These are phyloP conservation scores for Brachypodius melanocephalos DNA, from an alignment of 2,113 vertebrate genomes.

Conservation along the genomic window DNA sequence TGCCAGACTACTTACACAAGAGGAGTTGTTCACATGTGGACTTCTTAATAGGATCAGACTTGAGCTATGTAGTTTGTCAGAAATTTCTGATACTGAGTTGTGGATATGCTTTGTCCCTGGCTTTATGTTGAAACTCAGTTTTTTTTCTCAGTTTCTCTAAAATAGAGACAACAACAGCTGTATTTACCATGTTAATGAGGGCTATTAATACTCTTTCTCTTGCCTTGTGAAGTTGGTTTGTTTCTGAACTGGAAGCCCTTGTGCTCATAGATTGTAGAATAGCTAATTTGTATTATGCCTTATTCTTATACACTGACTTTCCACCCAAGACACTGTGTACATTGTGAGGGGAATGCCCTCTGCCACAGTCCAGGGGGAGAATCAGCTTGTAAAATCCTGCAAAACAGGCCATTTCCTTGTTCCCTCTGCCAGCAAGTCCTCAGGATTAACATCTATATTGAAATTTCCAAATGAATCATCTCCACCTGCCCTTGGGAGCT, in stretches of 20 bases:
- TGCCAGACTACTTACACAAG: conserved; percentile 21
- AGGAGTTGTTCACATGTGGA: not conserved
- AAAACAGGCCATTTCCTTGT: not conserved
- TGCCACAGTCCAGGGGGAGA: not conserved
- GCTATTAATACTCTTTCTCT: not conserved
- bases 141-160: not conserved
- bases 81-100: not conserved
- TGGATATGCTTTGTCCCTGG: not conserved
- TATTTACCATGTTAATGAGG: not conserved
- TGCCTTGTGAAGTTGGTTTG: not conserved
- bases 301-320: conserved; percentile 1
- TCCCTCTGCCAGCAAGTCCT: not conserved
- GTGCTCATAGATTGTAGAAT: not conserved
- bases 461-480: conserved; percentile 9
- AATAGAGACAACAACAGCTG: not conserved
- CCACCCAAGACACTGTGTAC: not conserved
- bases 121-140: not conserved
- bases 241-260: not conserved
- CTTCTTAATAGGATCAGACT: not conserved
- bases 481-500: not conserved
- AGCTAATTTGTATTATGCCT: not conserved
- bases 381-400: not conserved
- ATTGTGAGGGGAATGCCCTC: not conserved
- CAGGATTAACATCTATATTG: not conserved
- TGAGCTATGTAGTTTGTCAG: not conserved